Percentiles rank a stretch among this genome's conserved stretches.
phyloP scores from a whole-genome alignment of 2,797 vertebrate genomes.

The Ptychobarbus kaznakovi region DNA sequence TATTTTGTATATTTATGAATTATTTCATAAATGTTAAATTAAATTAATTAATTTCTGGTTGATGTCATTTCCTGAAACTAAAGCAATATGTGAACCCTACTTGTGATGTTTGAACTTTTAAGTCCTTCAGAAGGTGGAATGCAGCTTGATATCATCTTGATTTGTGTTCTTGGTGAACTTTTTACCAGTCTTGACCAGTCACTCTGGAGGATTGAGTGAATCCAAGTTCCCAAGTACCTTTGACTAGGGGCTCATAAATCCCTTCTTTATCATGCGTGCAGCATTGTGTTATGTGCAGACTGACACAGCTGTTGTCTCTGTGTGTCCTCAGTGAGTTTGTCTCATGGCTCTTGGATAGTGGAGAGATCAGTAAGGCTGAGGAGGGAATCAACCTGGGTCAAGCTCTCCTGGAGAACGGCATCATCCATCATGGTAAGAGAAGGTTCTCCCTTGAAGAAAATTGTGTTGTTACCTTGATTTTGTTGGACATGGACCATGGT shows the following conservation, averaged over 20 bases:
- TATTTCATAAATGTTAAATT: neutral
- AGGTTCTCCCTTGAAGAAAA: neutral
- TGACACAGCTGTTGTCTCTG: slow-evolving; percentile 44
- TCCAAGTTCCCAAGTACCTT: slow-evolving; percentile 29
- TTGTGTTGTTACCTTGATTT: neutral
- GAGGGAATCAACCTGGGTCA: slow-evolving; percentile 98
- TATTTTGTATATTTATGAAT: neutral
- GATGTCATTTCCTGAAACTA: neutral
- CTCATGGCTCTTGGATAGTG: slow-evolving; percentile 93
- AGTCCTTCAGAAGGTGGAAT: slow-evolving; percentile 9
- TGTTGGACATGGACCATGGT: neutral
- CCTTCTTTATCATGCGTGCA: neutral
- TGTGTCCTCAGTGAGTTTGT: slow-evolving; percentile 91
- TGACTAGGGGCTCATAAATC: slow-evolving; percentile 28
- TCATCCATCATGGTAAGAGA: slow-evolving; percentile 96
- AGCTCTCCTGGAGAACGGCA: slow-evolving; percentile 95
- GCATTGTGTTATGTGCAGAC: neutral
- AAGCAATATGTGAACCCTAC: neutral
- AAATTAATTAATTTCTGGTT: too few species aligned
- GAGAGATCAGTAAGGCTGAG: slow-evolving; percentile 96
- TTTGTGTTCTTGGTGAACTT: slow-evolving; percentile 38
- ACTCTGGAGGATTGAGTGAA: slow-evolving; percentile 23
- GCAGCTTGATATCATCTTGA: slow-evolving; percentile 22
- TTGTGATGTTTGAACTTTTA: slow-evolving; percentile 2
- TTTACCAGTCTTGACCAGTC: slow-evolving; percentile 15